Evolutionary conservation across 2,888 invertebrate genomes (phyloP).

Genomic region (Halictus ligatus): DNA sequence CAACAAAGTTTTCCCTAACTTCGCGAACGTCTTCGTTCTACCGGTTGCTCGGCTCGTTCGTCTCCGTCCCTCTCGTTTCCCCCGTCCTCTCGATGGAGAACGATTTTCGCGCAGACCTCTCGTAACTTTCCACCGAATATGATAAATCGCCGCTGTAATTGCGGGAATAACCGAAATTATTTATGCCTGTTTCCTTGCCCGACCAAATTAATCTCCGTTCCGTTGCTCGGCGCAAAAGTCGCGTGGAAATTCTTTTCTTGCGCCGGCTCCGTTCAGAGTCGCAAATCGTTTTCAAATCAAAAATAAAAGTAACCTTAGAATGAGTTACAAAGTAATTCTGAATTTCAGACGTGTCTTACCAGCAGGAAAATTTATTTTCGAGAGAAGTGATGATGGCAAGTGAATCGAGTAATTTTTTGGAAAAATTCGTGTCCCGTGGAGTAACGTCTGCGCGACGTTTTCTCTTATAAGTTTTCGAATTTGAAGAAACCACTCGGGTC

Average conservation of each 20-base stretch:
- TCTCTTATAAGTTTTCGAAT: slow-evolving; percentile 7
- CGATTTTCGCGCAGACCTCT: slow-evolving; percentile 28
- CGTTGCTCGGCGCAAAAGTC: too few species aligned
- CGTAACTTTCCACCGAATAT: slow-evolving; percentile 21
- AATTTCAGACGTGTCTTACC: too few species aligned
- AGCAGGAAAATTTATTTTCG: too few species aligned
- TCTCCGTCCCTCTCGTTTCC: not conserved
- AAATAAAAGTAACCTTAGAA: too few species aligned
- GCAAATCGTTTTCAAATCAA: too few species aligned
- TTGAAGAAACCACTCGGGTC: not conserved
- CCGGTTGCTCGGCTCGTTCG: slow-evolving; percentile 11
- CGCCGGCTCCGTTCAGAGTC: too few species aligned
- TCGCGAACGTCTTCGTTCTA: slow-evolving; percentile 45
- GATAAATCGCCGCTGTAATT: slow-evolving; percentile 36
- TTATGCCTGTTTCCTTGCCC: not conserved
- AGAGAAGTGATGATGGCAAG: too few species aligned
- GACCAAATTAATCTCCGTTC: not conserved
- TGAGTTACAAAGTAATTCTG: too few species aligned
- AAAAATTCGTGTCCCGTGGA: too few species aligned
- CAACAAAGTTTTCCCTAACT: slow-evolving; percentile 66
- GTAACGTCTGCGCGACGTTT: not conserved
- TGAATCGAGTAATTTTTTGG: too few species aligned
- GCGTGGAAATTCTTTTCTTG: too few species aligned
- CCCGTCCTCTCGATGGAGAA: not conserved
- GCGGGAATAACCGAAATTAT: slow-evolving; percentile 3